phyloP scores from a whole-genome alignment of 2,888 invertebrate genomes.

The Mechanitis messenoides region DNA sequence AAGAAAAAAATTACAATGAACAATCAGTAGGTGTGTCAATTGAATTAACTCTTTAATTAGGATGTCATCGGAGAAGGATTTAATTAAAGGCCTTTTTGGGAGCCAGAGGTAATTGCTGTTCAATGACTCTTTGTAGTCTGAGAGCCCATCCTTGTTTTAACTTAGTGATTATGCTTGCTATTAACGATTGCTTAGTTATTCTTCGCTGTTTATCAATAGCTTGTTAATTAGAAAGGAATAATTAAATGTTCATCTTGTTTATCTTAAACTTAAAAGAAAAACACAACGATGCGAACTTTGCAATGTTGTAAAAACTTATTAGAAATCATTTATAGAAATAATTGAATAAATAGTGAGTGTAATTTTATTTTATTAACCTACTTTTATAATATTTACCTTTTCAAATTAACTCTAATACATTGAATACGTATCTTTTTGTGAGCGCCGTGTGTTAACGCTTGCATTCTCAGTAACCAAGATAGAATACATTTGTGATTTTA shows the following conservation, averaged over 20 bases:
- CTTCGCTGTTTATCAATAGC: constrained; percentile 4
- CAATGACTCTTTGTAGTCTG: constrained; percentile 74
- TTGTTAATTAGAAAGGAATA: neutral
- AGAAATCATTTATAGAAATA: too few relatives aligned
- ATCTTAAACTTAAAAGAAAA: too few relatives aligned
- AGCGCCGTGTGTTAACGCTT: too few relatives aligned
- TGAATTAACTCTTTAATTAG: constrained; percentile 74
- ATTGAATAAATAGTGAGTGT: too few relatives aligned
- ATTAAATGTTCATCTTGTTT: neutral
- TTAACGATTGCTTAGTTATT: constrained; percentile 23
- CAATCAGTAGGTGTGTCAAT: constrained; percentile 67
- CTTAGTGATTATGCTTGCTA: constrained; percentile 56
- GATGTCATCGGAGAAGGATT: constrained; percentile 76
- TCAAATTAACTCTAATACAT: too few relatives aligned
- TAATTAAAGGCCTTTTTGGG: constrained; percentile 73
- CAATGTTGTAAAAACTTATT: too few relatives aligned
- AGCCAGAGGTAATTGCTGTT: constrained; percentile 72
- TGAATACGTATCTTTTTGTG: too few relatives aligned
- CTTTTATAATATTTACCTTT: too few relatives aligned
- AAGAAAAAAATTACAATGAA: constrained; percentile 64
- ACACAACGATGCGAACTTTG: too few relatives aligned
- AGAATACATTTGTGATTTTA: too few relatives aligned
- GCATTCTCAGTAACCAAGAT: too few relatives aligned
- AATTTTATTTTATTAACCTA: too few relatives aligned
- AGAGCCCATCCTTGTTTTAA: constrained; percentile 51